Evolutionary conservation across 2,888 invertebrate species (phyloP), one percentile per base, ranked within the genome.

Genomic region (Odiellus spinosus): DNA sequence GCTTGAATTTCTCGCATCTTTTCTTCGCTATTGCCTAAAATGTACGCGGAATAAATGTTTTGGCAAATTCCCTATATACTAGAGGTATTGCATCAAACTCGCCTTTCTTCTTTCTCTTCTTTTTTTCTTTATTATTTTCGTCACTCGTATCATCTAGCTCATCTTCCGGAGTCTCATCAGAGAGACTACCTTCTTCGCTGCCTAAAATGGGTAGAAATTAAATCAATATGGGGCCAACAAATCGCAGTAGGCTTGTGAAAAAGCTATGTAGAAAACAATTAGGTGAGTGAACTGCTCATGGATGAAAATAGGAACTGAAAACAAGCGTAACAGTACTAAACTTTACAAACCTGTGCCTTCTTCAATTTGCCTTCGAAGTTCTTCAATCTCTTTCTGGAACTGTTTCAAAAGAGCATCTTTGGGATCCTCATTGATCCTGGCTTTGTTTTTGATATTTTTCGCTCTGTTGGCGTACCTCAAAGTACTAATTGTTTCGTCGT

Each of bases 401-500:
- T 90, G 83, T 43, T 91, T 77, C 17, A 98, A 76, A 41, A 98
- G 67, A 0, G 96, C 93, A 68, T 95, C 93, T 58, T 96, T 95
- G 0, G 95, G 91, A 66, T 96, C 96, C 63, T 91, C 93, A 67
- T 98, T 98, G 52, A 98, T 81, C 60, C 83, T 81, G 48, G 93
- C 93, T 58, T 82, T 79, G 70, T 96, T 98, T 66, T 88, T 84
- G 55, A 98, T 98, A 63, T 85, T 91, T 71, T 98, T 98, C 11
- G 96, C 95, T 45, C 96, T 76, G 70, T 88, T 91, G 1, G 96
- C 96, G 69, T 96, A 98, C 1, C 96, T 76, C 48, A 98, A 72
- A 0, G 96, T 95, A 61, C 91, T 93, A 55, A 96, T 82, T 0
- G 93, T 90, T 67, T 98, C 98, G 62, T 96, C 95, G 63, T 87